phyloP scores from a whole-genome alignment of 1,140 invertebrate genomes.

The Lysiphlebus fabarum region DNA sequence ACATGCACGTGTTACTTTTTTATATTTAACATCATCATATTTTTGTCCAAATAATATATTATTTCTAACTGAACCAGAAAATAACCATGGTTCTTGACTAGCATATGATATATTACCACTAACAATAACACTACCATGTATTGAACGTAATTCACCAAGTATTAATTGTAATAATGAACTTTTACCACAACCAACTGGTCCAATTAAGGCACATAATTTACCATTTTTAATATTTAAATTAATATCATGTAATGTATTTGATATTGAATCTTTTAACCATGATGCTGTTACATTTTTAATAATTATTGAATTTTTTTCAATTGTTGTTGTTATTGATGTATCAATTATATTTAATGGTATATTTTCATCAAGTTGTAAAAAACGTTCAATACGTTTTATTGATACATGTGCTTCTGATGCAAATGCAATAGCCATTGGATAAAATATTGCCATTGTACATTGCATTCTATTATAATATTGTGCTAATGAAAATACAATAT shows the following conservation, averaged over 20 bases:
- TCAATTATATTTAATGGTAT: slow-evolving; percentile 24
- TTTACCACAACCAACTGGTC: slow-evolving; percentile 78
- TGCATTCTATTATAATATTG: slow-evolving; percentile 73
- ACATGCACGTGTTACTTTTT: slow-evolving; percentile 58
- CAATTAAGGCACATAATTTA: slow-evolving; percentile 70
- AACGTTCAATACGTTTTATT: slow-evolving; percentile 59
- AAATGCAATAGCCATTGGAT: slow-evolving; percentile 62
- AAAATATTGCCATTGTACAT: slow-evolving; percentile 69
- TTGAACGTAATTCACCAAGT: slow-evolving; percentile 65
- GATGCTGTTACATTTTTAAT: slow-evolving; percentile 59
- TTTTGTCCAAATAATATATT: slow-evolving; percentile 78
- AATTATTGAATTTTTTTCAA: slow-evolving; percentile 43
- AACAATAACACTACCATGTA: slow-evolving; percentile 61
- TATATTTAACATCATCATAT: slow-evolving; percentile 65
- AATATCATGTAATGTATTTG: slow-evolving; percentile 63
- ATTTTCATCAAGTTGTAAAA: slow-evolving; percentile 56
- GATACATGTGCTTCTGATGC: slow-evolving; percentile 64
- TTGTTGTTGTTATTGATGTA: slow-evolving; percentile 27
- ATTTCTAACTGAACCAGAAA: slow-evolving; percentile 64
- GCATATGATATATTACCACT: slow-evolving; percentile 67
- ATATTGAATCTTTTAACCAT: slow-evolving; percentile 60
- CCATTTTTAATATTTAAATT: slow-evolving; percentile 60
- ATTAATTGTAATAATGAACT: slow-evolving; percentile 73
- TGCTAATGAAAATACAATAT: slow-evolving; percentile 71
- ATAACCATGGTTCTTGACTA: slow-evolving; percentile 75